Base-by-base conservation (phyloP, 2,888 invertebrate species). In the Sussaba pulchella region DNA sequence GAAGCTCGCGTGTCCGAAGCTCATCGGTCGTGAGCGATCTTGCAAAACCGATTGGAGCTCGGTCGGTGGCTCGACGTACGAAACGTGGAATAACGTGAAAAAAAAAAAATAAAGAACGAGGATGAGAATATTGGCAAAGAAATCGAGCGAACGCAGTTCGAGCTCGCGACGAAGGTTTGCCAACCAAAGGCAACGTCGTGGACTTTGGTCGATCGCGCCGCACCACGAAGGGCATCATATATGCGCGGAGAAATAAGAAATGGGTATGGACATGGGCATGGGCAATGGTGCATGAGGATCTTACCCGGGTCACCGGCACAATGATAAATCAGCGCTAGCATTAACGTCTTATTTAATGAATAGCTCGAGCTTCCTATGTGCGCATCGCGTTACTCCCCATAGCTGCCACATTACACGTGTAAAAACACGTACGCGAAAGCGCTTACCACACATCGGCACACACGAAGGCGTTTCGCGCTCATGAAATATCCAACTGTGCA, bases 331-430 rank as follows among this genome's bases (percentile, higher is more conserved):
- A 84, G 73, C 63, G 31, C 52, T 64, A 72, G 81, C 83, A 81
- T 85, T 83, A 85, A 83, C 77, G 84, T 85, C 84, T 85, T 77
- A 73, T 75, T 82, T 85, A 85, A 85, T 82, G 78, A 85, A 86
- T 82, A 79, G 76, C 81, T n/a, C 9, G 47, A 24, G 82, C 83
- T 85, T 82, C 82, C 79, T 70, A 66, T 75, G 75, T 54, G 45
- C 41, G 43, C 31, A 19, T 21, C 43, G 43, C 12, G 45, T 47
- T 47, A 45, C 45, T 26, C 12, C 61, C 21, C 10, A 31, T 70
- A 45, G n/a, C 21, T 24, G 36, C 43, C 26, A 69, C 14, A 54
- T 69, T 69, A 41, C 14, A 41, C 12, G 36, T 50, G 50, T 19
- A 36, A 36, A 43, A 24, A 21, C 19, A 3, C 39, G 52, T 26